These are phyloP conservation scores for Aurelia sp. DNA, from an alignment of 30 jellyfish, hydroid and myxozoan species.

Conservation along the genomic window DNA sequence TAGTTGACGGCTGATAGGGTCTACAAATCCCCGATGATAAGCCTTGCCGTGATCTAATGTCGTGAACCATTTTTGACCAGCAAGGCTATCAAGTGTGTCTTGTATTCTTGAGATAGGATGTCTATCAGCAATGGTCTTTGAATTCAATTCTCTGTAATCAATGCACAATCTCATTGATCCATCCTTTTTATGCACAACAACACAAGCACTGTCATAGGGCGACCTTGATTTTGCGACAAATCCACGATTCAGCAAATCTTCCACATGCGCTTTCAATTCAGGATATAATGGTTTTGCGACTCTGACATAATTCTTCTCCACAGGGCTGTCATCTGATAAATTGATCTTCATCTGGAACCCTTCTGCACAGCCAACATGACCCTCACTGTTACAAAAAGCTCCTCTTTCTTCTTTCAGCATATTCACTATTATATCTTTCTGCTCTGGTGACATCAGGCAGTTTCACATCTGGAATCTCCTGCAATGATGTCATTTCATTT, in stretches of 20 bases:
- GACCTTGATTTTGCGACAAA: constrained; percentile 5
- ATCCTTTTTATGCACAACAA: constrained; percentile 19
- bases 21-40: neutral
- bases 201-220: constrained; percentile 14
- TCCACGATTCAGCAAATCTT: constrained; percentile 40
- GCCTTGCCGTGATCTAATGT: constrained; percentile 53
- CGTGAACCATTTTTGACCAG: constrained; percentile 39
- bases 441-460: constrained; percentile 6
- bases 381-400: constrained; percentile 26
- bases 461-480: neutral
- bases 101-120: constrained; percentile 42
- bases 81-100: constrained; percentile 26
- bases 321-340: constrained; percentile 33
- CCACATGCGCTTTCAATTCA: constrained; percentile 26
- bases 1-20: too few species aligned
- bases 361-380: constrained; percentile 45
- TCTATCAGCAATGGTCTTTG: constrained; percentile 13
- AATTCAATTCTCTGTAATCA: constrained; percentile 26
- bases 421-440: neutral
- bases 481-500: neutral
- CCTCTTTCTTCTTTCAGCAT: constrained; percentile 32
- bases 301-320: constrained; percentile 16
- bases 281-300: constrained; percentile 23
- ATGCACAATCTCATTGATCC: constrained; percentile 40
- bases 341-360: constrained; percentile 23